phyloP scores from a whole-genome alignment of 1,140 invertebrate genomes.

The Fopius arisanus region DNA sequence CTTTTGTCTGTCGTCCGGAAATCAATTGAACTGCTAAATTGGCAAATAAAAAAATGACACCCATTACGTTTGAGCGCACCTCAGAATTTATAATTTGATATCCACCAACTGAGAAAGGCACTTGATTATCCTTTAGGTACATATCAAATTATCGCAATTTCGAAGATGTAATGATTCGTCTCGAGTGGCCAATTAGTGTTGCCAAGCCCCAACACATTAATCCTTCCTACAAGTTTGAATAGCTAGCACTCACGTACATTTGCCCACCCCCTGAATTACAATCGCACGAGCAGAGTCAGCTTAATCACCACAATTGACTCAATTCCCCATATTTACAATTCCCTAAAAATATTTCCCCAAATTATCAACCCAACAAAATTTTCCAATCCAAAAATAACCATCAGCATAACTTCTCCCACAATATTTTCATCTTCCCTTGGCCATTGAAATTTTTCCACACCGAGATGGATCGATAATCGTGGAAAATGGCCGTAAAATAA shows the following conservation, averaged over 20 bases:
- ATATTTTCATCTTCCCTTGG: too few species aligned
- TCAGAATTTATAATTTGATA: too few species aligned
- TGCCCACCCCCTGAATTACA: neutral
- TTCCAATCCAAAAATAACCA: neutral
- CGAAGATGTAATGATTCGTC: slow-evolving; percentile 2
- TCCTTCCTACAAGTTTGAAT: slow-evolving; percentile 9
- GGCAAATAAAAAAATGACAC: too few species aligned
- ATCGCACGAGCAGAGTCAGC: neutral
- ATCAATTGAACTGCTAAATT: too few species aligned
- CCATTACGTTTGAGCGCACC: too few species aligned
- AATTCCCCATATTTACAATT: neutral
- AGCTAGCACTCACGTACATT: neutral
- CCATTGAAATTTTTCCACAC: too few species aligned
- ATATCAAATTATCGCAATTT: neutral
- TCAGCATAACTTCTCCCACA: too few species aligned
- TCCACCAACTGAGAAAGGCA: too few species aligned
- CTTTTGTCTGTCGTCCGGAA: too few species aligned
- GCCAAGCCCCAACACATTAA: neutral
- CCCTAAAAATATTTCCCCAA: neutral
- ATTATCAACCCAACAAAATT: neutral
- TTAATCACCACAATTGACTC: slow-evolving; percentile 5
- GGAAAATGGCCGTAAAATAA: neutral
- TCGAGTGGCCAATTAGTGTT: slow-evolving; percentile 8
- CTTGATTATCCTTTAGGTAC: too few species aligned
- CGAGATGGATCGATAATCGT: too few species aligned